A percentile compares a stretch with the other conserved stretches of the same genome.
Evolutionary conservation across 1,140 invertebrate genomes (phyloP).

Genomic region (Procambarus clarkii): DNA sequence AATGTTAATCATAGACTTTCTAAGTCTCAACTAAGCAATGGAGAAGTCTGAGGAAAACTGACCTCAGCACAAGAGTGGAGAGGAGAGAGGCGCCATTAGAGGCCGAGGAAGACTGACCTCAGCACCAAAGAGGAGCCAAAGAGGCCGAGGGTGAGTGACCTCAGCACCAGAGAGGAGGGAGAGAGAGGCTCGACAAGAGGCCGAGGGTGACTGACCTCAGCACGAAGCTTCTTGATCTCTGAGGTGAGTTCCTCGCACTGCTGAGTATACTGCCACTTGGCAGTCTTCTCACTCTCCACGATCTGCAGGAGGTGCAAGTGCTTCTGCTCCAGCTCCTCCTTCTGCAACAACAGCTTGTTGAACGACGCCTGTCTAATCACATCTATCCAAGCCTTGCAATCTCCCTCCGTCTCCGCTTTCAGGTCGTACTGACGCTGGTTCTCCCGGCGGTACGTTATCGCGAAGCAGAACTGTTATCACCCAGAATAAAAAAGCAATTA

Average conservation of each 20-base stretch:
- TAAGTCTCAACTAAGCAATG: no score
- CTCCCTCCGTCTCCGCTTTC: conserved; percentile 87
- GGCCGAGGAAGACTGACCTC: no score
- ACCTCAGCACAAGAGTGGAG: no score
- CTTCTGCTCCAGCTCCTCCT: conserved; percentile 94
- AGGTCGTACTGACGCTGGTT: conserved; percentile 92
- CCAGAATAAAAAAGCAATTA: no score
- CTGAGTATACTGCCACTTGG: conserved; percentile 95
- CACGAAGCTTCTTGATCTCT: conserved; percentile 92
- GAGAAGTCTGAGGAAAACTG: no score
- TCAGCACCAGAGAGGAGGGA: no score
- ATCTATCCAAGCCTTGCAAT: conserved; percentile 93
- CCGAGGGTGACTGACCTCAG: conserved; percentile 89
- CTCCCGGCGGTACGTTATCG: conserved; percentile 90
- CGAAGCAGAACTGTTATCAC: conserved; percentile 93
- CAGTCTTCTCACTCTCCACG: conserved; percentile 93
- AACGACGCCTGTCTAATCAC: conserved; percentile 92
- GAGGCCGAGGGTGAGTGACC: no score
- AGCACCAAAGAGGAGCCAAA: no score
- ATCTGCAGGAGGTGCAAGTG: conserved; percentile 88
- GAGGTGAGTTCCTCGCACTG: conserved; percentile 90
- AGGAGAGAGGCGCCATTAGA: no score
- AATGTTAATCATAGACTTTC: no score
- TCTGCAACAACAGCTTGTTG: conserved; percentile 92
- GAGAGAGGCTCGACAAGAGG: no score